These are phyloP conservation scores for Brachypalpus laphriformis DNA, from an alignment of 2,888 invertebrate species.

Conservation along the genomic window DNA sequence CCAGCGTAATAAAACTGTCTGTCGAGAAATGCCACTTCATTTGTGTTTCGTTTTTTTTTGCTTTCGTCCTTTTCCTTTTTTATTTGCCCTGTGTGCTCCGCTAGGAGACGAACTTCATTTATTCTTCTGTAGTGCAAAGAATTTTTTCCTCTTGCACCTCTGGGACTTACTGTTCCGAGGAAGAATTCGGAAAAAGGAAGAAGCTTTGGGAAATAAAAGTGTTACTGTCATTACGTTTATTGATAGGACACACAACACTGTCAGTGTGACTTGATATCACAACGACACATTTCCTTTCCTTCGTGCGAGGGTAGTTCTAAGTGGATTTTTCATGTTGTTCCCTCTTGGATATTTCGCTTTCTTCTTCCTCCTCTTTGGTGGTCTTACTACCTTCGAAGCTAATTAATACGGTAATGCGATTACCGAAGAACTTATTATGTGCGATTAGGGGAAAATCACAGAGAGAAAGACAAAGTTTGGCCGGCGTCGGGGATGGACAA, in stretches of 20 bases:
- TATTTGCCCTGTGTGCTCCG: neutral
- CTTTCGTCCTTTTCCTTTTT: too few relatives aligned
- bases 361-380: neutral
- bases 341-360: neutral
- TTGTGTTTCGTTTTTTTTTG: conserved; percentile 50
- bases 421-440: conserved; percentile 70
- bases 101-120: conserved; percentile 28
- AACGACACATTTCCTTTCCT: conserved; percentile 21
- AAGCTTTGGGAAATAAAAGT: conserved; percentile 40
- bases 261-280: conserved; percentile 35
- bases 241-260: conserved; percentile 48
- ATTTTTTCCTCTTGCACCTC: conserved; percentile 2
- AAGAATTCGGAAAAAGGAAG: conserved; percentile 25
- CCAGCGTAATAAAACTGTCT: conserved; percentile 72
- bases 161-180: neutral
- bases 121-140: neutral
- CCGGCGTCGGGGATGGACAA: neutral
- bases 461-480: conserved; percentile 16
- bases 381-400: conserved; percentile 47
- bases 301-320: conserved; percentile 15
- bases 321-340: conserved; percentile 43
- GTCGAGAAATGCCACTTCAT: conserved; percentile 74
- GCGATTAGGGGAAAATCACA: conserved; percentile 69
- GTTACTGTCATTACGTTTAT: conserved; percentile 62
- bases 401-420: conserved; percentile 73